A percentile compares a stretch with the other conserved stretches of the same genome.
These are phyloP conservation scores for Fistularia commersonii DNA, from an alignment of 2,797 vertebrate species.

Conservation along the genomic window DNA sequence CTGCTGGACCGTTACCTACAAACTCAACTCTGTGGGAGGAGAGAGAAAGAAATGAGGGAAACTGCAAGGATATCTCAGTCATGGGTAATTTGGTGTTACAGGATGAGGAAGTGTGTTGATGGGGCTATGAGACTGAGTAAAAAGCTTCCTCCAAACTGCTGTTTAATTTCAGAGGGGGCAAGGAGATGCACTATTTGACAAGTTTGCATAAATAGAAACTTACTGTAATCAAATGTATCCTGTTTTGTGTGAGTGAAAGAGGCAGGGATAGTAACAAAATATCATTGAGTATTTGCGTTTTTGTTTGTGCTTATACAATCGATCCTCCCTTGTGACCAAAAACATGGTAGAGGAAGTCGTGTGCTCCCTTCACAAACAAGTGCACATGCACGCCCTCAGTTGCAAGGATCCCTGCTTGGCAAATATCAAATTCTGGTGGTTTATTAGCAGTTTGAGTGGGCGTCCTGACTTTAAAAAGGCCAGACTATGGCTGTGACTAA, in stretches of 20 bases:
- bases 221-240: slow-evolving; percentile 17
- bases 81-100: slow-evolving; percentile 60
- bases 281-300: neutral
- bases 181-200: slow-evolving; percentile 30
- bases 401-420: slow-evolving; percentile 38
- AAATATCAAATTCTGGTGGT: slow-evolving; percentile 54
- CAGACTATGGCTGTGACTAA: slow-evolving; percentile 63
- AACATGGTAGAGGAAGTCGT: neutral
- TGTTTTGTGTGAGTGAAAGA: slow-evolving; percentile 4
- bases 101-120: slow-evolving; percentile 51
- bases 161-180: slow-evolving; percentile 39
- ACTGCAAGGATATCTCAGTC: slow-evolving; percentile 36
- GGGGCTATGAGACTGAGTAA: slow-evolving; percentile 41
- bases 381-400: slow-evolving; percentile 13
- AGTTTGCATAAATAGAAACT: slow-evolving; percentile 26
- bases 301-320: slow-evolving; percentile 11
- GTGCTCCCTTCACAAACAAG: neutral
- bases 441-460: slow-evolving; percentile 63
- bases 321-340: slow-evolving; percentile 16
- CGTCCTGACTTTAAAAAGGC: slow-evolving; percentile 63
- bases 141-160: slow-evolving; percentile 33
- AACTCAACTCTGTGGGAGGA: slow-evolving; percentile 60
- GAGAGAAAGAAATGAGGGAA: slow-evolving; percentile 22
- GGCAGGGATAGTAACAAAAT: neutral
- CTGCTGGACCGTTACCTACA: slow-evolving; percentile 62